Base-by-base conservation (phyloP, 64 coral and sea anemone species). In the Platygyra sinensis region DNA sequence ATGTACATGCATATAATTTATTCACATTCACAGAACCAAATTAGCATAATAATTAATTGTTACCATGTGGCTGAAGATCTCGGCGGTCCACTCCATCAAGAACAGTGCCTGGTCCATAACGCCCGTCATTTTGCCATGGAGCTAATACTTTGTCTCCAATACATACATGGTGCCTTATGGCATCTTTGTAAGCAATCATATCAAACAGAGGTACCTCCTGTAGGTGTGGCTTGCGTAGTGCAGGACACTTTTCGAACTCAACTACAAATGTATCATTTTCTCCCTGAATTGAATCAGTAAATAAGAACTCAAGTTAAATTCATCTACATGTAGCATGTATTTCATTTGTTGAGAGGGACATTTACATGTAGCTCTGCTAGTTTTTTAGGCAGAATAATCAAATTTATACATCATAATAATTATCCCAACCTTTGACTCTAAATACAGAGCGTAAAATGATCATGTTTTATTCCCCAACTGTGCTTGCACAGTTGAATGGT, bases 101-200 rank as follows among this genome's bases (percentile, higher is more conserved):
- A 25, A 98, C 96, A 72, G 93, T 98, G 15, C 96, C 96, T 10
- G 96, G 96, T 29, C 96, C 93, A 93, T 98, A 98, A 49, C 96
- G 93, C 22, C 96, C 96, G 93, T 98, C 93, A 88, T 76, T 76
- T 82, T 95, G 96, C 96, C 96, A 98, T 85, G 96, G 96, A 20
- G 96, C 96, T 30, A 98, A 91, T 8, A 98, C 96, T 86, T 98
- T 95, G 83, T 98, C 96, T 30, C 96, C 96, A n/a, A 98, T 60
- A 64, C 93, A 95, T 24, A 98, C 87, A 83, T 90, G 87, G 19
- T 95, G 90, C 72, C 93, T 78, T 42, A 95, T 77, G 20, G 90
- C 90, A 90, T 98, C 96, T 80, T 98, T 93, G 17, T 95, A 93
- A 10, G 96, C 87, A 73, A 98, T 85, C 89, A 94, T 95, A 54